Percentiles rank a stretch among this genome's conserved stretches.
phyloP scores from a whole-genome alignment of 2,797 vertebrate species.

The Eleutherodactylus coqui region DNA sequence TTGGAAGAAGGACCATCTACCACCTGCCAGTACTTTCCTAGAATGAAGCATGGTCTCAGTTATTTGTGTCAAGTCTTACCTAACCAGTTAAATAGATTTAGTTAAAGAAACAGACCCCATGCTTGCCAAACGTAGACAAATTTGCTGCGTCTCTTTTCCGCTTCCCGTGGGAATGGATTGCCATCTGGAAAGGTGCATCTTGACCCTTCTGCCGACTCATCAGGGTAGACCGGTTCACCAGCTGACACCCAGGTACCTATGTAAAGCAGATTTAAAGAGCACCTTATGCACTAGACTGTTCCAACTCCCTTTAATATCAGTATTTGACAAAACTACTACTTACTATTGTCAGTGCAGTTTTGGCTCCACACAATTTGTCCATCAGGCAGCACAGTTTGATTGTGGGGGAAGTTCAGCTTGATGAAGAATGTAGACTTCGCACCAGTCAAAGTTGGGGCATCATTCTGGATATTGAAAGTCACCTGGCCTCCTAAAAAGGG shows the following conservation, averaged over 20 bases:
- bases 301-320: no score
- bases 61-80: neutral
- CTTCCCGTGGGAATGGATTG: slow-evolving; percentile 72
- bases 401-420: slow-evolving; percentile 83
- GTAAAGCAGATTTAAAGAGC: neutral
- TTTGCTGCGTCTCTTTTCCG: slow-evolving; percentile 72
- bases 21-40: slow-evolving; percentile 94
- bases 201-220: slow-evolving; percentile 63
- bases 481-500: slow-evolving; percentile 82
- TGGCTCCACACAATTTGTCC: slow-evolving; percentile 86
- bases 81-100: no score
- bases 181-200: slow-evolving; percentile 85
- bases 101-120: slow-evolving; percentile 78
- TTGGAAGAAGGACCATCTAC: slow-evolving; percentile 85
- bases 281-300: neutral
- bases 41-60: neutral
- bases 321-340: no score
- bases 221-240: slow-evolving; percentile 84
- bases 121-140: slow-evolving; percentile 94
- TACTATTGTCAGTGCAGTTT: slow-evolving; percentile 86
- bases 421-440: slow-evolving; percentile 87
- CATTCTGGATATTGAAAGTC: slow-evolving; percentile 84
- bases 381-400: slow-evolving; percentile 81
- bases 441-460: slow-evolving; percentile 87
- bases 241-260: slow-evolving; percentile 78